phyloP scores from a whole-genome alignment of 2,888 invertebrate genomes.

The Gastracanthus pulcherrimus region DNA sequence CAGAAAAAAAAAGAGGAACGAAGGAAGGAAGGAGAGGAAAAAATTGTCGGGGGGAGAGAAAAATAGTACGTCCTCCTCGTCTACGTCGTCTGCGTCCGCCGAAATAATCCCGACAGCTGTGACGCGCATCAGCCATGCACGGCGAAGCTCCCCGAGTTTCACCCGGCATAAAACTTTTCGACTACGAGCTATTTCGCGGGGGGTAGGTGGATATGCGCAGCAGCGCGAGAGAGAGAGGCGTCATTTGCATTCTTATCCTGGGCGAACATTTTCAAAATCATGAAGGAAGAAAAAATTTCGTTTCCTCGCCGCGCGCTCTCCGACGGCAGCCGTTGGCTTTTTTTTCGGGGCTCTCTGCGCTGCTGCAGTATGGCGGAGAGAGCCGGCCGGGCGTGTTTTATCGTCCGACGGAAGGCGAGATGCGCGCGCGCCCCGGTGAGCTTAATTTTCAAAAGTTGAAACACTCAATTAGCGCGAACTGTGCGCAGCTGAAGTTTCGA shows the following conservation, averaged over 20 bases:
- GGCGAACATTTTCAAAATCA: slow-evolving; percentile 49
- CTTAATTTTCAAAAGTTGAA: slow-evolving; percentile 38
- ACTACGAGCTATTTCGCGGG: slow-evolving; percentile 61
- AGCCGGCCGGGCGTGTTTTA: slow-evolving; percentile 37
- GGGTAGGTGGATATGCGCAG: slow-evolving; percentile 57
- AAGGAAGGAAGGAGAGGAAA: neutral
- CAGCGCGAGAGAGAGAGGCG: slow-evolving; percentile 58
- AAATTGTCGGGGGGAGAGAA: slow-evolving; percentile 45
- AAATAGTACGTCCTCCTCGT: slow-evolving; percentile 54
- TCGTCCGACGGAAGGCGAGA: slow-evolving; percentile 50
- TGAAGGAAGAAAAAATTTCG: slow-evolving; percentile 20
- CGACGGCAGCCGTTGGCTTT: neutral
- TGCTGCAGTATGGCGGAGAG: slow-evolving; percentile 4
- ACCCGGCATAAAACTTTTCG: slow-evolving; percentile 64
- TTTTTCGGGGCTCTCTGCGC: neutral
- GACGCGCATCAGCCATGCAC: slow-evolving; percentile 69
- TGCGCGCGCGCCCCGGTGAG: slow-evolving; percentile 4
- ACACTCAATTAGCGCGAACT: slow-evolving; percentile 45
- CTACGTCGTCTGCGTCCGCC: slow-evolving; percentile 53
- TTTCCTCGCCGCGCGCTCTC: neutral
- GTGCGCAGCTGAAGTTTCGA: neutral
- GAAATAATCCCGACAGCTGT: slow-evolving; percentile 72
- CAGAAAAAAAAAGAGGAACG: slow-evolving; percentile 13
- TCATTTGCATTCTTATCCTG: slow-evolving; percentile 71
- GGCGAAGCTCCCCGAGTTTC: slow-evolving; percentile 59